Evolutionary conservation across 2,888 invertebrate species (phyloP).

Genomic region (Ferrisia virgata): DNA sequence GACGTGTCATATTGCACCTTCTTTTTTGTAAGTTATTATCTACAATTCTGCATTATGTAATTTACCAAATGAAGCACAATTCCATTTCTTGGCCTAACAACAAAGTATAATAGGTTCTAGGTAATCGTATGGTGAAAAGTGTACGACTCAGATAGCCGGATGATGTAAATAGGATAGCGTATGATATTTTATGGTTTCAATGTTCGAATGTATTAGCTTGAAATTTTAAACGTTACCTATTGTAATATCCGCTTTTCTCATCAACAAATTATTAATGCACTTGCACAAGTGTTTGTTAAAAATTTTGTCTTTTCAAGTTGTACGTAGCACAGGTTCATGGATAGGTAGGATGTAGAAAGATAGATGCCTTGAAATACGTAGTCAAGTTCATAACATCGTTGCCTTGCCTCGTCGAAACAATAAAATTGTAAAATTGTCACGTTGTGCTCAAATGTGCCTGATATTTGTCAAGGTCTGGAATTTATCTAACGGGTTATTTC

Average conservation of each 20-base stretch:
- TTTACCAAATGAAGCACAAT: too few relatives aligned
- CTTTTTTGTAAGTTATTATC: background rate
- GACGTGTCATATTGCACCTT: background rate
- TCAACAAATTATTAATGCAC: background rate
- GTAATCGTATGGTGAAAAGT: background rate
- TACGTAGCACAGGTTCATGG: background rate
- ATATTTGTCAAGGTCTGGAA: background rate
- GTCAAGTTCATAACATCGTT: background rate
- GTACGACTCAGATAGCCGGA: background rate
- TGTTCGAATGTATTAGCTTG: background rate
- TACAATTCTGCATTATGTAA: too few relatives aligned
- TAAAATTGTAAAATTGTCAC: background rate
- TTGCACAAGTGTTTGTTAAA: background rate
- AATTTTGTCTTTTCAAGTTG: background rate
- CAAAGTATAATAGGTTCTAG: background rate
- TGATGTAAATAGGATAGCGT: background rate
- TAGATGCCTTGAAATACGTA: too few relatives aligned
- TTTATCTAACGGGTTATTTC: background rate
- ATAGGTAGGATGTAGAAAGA: too few relatives aligned
- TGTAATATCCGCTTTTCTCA: conserved; percentile 7
- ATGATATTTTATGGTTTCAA: conserved; percentile 1
- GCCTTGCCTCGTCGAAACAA: background rate
- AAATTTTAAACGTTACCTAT: background rate
- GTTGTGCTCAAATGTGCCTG: too few relatives aligned
- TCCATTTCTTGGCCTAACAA: background rate